Conservation (phyloP, 2,113 vertebrate genomes). For the Lota lota region DNA sequence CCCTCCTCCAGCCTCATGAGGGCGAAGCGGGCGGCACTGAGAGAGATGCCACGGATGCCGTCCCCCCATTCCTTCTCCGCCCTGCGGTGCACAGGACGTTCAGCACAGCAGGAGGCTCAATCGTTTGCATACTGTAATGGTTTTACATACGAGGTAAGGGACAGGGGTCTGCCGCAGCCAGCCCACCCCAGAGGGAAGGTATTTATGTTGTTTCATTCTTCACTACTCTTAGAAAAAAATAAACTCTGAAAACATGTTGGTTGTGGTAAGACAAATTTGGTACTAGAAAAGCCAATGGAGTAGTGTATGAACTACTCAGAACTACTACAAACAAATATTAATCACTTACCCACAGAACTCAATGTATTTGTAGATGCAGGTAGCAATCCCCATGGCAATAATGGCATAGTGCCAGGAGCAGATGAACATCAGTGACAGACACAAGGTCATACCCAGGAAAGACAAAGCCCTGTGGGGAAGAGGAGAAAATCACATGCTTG, state of each 20-base stretch:
- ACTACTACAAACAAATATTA: background rate
- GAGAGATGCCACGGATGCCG: conserved; percentile 93
- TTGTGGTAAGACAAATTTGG: too few relatives aligned
- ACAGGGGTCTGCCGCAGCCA: too few relatives aligned
- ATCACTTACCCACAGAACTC: conserved; percentile 91
- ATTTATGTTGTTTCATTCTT: too few relatives aligned
- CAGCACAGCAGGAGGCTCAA: too few relatives aligned
- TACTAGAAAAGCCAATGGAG: too few relatives aligned
- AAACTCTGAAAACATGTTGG: too few relatives aligned
- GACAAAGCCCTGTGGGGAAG: conserved; percentile 86
- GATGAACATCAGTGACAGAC: conserved; percentile 97
- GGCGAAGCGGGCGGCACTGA: conserved; percentile 91
- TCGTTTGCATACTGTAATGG: too few relatives aligned
- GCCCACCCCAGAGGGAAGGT: too few relatives aligned
- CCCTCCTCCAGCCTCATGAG: conserved; percentile 94
- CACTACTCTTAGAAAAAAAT: too few relatives aligned
- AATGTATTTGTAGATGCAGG: conserved; percentile 99
- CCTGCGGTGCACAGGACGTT: conserved; percentile 59
- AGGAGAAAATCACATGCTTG: conserved; percentile 25
- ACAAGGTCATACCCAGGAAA: conserved; percentile 97
- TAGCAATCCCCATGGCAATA: conserved; percentile 92
- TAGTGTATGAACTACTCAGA: too few relatives aligned
- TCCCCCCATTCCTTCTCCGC: conserved; percentile 99
- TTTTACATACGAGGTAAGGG: too few relatives aligned
- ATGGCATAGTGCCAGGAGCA: conserved; percentile 98